Evolutionary conservation across 2,888 invertebrate genomes (phyloP), one percentile per base, ranked within the genome.

Genomic region (Quadroppia sp.): DNA sequence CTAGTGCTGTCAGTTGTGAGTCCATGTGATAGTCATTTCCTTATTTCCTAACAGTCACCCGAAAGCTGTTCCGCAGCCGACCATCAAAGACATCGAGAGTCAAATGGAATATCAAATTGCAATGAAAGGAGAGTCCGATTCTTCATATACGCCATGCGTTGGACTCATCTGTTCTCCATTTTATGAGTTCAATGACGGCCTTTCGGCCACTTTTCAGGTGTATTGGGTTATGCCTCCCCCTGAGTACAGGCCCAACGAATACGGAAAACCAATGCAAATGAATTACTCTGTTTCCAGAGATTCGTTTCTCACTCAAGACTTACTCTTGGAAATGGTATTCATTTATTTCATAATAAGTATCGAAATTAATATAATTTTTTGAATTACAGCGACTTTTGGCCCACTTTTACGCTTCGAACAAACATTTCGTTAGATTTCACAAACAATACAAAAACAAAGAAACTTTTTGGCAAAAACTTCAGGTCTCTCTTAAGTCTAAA

Each of bases 181-280:
- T 69, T 77, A 78, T 74, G 70, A 48, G 42, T 72, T 75, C 28
- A 77, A 71, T 59, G 56, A 73, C 53, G 74, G 75, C 0, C 70
- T 77, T 40, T 75, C 76, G 71, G 76, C 78, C 25, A 76, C 77
- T 53, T 78, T 76, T 69, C 76, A 76, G 73, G 80, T 81, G 61
- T 96, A 91, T 83, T 96, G 96, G 95, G 93, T 95, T 3, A 88
- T 92, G 85, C 94, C 96, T n/a, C 95, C 96, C 1, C 91, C 92
- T 59, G 96, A 96, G 85, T 90, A 90, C 80, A 88, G 91, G 79
- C 92, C 93, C 13, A 89, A 91, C 72, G 95, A 95, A 82, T 94
- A 94, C 82, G 94, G 94, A 0, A 88, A 93, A 61, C 96, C 96
- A 0, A 90, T 96, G 88, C 85, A 91, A 64, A 88, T 96, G 84